Conservation (phyloP, 2,113 vertebrate species). For the Neotoma lepida region DNA sequence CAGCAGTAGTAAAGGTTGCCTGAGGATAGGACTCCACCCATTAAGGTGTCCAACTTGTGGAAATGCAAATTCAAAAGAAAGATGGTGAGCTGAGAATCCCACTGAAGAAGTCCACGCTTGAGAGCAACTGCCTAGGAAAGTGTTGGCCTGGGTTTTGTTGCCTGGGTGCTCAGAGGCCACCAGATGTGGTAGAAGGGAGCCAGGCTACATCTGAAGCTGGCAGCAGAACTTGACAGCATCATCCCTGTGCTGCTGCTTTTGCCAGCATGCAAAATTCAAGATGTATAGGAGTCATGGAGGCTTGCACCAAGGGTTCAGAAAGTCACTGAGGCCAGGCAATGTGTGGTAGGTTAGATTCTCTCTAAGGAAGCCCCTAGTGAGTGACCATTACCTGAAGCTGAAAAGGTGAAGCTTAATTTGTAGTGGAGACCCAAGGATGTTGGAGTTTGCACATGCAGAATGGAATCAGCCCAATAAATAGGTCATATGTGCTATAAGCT, state of each 20-base stretch:
- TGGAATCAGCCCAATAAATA: neutral
- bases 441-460: neutral
- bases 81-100: neutral
- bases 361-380: neutral
- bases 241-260: neutral
- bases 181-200: neutral
- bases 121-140: neutral
- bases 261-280: neutral
- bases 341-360: neutral
- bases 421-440: neutral
- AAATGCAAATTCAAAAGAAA: neutral
- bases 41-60: neutral
- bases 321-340: neutral
- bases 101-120: neutral
- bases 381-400: too few species aligned
- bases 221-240: neutral
- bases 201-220: neutral
- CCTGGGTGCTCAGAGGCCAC: neutral
- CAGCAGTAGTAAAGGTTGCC: neutral
- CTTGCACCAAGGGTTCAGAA: neutral
- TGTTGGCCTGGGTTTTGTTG: too few species aligned
- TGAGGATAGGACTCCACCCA: neutral
- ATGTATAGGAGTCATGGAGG: neutral
- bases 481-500: neutral
- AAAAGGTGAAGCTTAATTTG: neutral